Conservation (phyloP, 2,797 vertebrate genomes). For the Cheracebus regulus region DNA sequence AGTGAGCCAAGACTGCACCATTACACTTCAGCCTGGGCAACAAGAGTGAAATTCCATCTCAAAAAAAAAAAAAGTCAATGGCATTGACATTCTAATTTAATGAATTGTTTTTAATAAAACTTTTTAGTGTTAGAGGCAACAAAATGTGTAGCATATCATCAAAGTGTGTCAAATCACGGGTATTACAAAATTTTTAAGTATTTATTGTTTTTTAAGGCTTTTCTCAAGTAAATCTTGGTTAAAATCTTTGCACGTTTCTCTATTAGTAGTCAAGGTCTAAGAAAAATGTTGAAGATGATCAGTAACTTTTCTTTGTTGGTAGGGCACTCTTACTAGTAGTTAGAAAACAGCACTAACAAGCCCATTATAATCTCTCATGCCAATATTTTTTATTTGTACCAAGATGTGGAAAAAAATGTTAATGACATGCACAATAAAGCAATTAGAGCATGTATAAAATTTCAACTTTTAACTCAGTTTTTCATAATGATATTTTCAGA, state of each 20-base stretch:
- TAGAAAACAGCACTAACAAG: neutral
- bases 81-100: neutral
- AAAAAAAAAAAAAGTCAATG: neutral
- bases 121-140: neutral
- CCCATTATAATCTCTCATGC: neutral
- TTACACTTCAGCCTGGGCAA: no score
- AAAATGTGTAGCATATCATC: neutral
- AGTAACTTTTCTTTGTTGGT: neutral
- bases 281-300: neutral
- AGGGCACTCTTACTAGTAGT: neutral
- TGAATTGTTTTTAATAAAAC: neutral
- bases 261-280: neutral
- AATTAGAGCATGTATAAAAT: neutral
- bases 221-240: neutral
- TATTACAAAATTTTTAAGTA: neutral
- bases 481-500: neutral
- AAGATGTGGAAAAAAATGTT: neutral
- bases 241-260: neutral
- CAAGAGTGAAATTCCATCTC: no score
- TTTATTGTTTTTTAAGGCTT: neutral
- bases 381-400: neutral
- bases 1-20: no score
- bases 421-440: neutral
- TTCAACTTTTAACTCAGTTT: neutral
- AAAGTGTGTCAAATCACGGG: neutral